These are phyloP conservation scores for Simalia tracyae DNA, from an alignment of 2,797 vertebrate genomes.

Conservation along the genomic window DNA sequence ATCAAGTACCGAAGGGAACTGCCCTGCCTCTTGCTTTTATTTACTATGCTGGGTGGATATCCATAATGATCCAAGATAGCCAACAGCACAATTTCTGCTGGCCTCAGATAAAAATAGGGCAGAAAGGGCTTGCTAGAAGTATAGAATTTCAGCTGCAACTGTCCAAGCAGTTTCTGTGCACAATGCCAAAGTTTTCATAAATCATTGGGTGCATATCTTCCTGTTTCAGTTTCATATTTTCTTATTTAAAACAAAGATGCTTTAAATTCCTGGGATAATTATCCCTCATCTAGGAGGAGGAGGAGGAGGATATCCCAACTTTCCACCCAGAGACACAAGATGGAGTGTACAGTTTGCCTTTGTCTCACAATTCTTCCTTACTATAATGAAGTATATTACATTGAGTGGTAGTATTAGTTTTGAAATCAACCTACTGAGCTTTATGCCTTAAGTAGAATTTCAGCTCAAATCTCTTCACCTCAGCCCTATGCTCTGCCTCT, in stretches of 20 bases:
- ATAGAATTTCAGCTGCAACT: too few species aligned
- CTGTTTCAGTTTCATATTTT: background rate
- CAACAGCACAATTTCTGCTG: background rate
- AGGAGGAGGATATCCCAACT: background rate
- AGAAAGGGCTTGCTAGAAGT: background rate
- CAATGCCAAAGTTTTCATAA: background rate
- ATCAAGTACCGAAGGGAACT: background rate
- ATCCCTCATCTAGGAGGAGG: background rate
- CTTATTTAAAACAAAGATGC: background rate
- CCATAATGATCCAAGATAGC: background rate
- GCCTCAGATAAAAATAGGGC: background rate
- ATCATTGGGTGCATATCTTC: background rate
- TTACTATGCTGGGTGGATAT: background rate
- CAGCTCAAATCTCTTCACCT: background rate
- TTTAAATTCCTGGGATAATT: background rate
- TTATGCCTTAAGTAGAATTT: background rate
- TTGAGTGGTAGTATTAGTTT: background rate
- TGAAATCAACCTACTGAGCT: background rate
- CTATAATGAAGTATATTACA: background rate
- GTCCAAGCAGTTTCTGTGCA: background rate
- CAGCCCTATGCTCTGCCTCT: background rate
- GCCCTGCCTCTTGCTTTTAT: background rate
- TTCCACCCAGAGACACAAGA: background rate
- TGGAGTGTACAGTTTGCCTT: background rate
- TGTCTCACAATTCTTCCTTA: background rate